Evolutionary conservation across 2,113 vertebrate genomes (phyloP).

Genomic region (Cacatua alba): DNA sequence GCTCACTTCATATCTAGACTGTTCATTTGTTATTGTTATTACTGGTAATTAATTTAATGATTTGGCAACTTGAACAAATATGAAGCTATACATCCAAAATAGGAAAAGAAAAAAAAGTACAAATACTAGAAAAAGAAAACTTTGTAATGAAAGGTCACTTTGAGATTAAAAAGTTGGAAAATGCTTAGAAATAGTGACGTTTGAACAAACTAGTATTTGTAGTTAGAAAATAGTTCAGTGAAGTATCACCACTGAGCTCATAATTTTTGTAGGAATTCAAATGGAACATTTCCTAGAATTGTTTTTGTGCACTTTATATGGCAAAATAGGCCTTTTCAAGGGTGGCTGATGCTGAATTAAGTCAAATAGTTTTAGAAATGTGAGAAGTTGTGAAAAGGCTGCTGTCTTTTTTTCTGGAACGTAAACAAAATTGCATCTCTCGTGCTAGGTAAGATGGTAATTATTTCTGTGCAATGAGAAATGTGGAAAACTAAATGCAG

Average conservation of each 20-base stretch:
- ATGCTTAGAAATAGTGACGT: not conserved
- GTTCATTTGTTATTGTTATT: not conserved
- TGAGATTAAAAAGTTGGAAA: not conserved
- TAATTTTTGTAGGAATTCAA: not conserved
- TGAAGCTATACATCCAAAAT: not conserved
- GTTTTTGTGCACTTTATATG: not conserved
- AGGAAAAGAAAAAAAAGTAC: not conserved
- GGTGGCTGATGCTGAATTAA: not conserved
- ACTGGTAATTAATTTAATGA: not conserved
- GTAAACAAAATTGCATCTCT: not conserved
- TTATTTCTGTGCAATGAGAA: not conserved
- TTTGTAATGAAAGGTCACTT: not conserved
- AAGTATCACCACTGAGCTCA: not conserved
- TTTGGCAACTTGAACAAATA: not conserved
- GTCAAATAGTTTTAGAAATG: not conserved
- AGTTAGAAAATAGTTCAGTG: not conserved
- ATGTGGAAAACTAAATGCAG: not conserved
- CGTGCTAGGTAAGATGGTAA: not conserved
- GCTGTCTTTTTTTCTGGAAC: not conserved
- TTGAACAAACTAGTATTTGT: not conserved
- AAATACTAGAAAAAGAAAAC: not conserved
- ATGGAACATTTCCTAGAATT: not conserved
- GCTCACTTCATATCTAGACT: not conserved
- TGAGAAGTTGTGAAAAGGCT: not conserved
- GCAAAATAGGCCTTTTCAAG: not conserved